Evolutionary conservation across 2,797 vertebrate genomes (phyloP), one percentile per base, ranked within the genome.

Genomic region (Coilia nasus): DNA sequence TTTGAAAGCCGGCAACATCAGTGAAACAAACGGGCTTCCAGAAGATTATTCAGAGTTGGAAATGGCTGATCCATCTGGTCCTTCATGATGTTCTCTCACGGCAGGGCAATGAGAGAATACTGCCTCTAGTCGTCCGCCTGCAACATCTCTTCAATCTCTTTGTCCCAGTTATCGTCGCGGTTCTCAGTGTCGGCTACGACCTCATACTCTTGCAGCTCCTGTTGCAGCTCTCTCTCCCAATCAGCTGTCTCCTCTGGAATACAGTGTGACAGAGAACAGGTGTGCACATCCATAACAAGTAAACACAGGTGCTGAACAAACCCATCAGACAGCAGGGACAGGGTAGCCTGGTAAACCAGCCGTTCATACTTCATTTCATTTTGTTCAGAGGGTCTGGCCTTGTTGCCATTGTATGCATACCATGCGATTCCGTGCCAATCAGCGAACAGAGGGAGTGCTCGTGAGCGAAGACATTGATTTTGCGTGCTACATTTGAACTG

Each of bases 111-210:
- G 71, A 41, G 71, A 78, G 71, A 78, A 44, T 44, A 21, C 35
- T 21, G 71, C 35, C 31, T 41, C 71, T 21, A 44, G 35, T 92
- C 95, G n/a, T 96, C 96, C 3, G 95, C 96, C 90, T 97, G 96
- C 4, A 99, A 94, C 97, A 99, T 97, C 93, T 98, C 95, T 92
- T 98, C 97, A 54, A 99, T 99, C 94, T 98, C 97, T 83, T 97
- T 97, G 89, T 98, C 98, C 98, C 97, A 98, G 89, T 97, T 97
- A 87, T 98, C 97, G 78, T 98, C 97, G 75, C 92, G 95, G 89
- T 96, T 97, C 90, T 96, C 97, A 0, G 96, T 91, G 87, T 97
- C 97, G 0, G 96, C 92, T 87, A 98, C 97, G 87, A 98, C 97
- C 91, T 99, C 97, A 50, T 98, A 98, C 86, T 98, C 97, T 89